Evolutionary conservation across 2,113 vertebrate genomes (phyloP).

Genomic region (Chamaetylas fuelleborni): DNA sequence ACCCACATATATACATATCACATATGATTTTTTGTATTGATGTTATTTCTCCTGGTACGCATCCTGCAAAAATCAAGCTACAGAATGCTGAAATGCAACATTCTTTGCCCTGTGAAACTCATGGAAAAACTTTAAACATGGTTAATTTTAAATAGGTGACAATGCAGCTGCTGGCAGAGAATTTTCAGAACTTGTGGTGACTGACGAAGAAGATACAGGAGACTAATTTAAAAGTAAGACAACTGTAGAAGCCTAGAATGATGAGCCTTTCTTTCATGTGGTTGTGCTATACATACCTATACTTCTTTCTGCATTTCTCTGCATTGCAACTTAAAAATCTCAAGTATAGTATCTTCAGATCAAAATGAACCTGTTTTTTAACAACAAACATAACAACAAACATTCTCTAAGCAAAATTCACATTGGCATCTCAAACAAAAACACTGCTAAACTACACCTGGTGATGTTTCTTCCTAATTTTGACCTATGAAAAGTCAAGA

Average conservation of each 20-base stretch:
- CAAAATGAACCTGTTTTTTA: not conserved
- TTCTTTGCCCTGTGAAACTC: not conserved
- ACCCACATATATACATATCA: not conserved
- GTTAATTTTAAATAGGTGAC: not conserved
- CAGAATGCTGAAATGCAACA: not conserved
- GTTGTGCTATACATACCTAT: not conserved
- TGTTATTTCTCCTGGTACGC: not conserved
- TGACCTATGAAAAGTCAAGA: not conserved
- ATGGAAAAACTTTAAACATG: rapidly evolving
- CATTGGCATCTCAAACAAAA: not conserved
- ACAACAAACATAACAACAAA: not conserved
- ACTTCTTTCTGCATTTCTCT: not conserved
- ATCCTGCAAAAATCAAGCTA: not conserved
- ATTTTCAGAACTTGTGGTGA: not conserved
- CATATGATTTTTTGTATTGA: rapidly evolving
- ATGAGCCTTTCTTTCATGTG: not conserved
- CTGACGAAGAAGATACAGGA: not conserved
- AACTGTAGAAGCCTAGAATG: not conserved
- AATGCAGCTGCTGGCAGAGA: not conserved
- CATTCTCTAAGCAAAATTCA: not conserved
- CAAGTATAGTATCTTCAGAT: not conserved
- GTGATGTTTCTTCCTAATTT: not conserved
- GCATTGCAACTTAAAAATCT: not conserved
- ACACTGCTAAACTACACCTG: not conserved
- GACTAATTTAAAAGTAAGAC: not conserved